Evolutionary conservation across 2,797 vertebrate genomes (phyloP).

Genomic region (Premnoplex brunnescens): DNA sequence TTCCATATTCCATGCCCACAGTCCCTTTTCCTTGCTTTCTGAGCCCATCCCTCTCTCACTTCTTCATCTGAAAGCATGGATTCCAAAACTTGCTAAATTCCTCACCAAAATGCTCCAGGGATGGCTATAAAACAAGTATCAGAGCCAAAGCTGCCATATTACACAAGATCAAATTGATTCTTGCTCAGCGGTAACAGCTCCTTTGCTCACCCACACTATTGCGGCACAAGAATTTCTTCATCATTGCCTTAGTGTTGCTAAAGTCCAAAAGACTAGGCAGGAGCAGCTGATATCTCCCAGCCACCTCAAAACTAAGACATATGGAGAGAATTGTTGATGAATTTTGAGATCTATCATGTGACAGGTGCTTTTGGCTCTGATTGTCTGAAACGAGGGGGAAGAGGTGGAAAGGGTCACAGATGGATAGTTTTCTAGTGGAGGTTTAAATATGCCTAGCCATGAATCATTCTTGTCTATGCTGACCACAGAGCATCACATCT

Average conservation of each 20-base stretch:
- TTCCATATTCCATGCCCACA: background rate
- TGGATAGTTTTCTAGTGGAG: constrained; percentile 10
- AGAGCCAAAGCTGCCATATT: background rate
- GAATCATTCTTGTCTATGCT: constrained; percentile 53
- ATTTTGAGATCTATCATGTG: constrained; percentile 22
- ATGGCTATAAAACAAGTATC: background rate
- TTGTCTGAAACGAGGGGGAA: constrained; percentile 34
- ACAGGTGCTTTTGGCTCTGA: constrained; percentile 32
- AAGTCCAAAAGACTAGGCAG: constrained; percentile 29
- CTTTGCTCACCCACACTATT: background rate
- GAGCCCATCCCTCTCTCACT: background rate
- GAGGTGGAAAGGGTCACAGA: constrained; percentile 48
- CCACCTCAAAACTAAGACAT: constrained; percentile 36
- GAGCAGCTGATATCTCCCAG: constrained; percentile 27
- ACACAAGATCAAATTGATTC: background rate
- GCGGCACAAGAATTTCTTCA: background rate
- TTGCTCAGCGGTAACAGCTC: background rate
- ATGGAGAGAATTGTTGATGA: constrained; percentile 14
- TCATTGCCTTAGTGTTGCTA: background rate
- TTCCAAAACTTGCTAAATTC: background rate
- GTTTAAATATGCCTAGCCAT: constrained; percentile 32
- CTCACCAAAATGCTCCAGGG: background rate
- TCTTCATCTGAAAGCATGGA: background rate
- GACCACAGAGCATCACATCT: constrained; percentile 63
- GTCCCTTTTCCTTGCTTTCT: background rate